These are phyloP conservation scores for Carassius gibelio DNA, from an alignment of 2,113 vertebrate species.

Conservation along the genomic window DNA sequence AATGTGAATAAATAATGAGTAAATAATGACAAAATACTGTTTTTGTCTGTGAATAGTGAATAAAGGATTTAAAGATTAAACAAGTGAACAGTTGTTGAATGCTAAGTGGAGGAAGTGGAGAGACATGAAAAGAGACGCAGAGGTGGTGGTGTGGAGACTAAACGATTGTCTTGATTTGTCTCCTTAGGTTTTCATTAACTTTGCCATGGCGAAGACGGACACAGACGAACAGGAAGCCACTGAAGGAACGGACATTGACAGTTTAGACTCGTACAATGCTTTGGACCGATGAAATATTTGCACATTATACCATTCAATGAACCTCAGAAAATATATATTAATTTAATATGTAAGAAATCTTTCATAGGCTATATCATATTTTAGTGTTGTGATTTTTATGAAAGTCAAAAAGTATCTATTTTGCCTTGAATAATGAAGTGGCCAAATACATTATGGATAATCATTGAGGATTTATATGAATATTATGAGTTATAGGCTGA, in stretches of 20 bases:
- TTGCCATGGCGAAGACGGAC: slow-evolving; percentile 82
- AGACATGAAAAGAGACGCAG: neutral
- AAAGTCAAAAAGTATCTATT: neutral
- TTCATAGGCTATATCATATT: neutral
- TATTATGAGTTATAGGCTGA: neutral
- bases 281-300: slow-evolving; percentile 49
- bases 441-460: neutral
- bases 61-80: too few species aligned
- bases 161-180: neutral
- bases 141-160: neutral
- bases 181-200: slow-evolving; percentile 93
- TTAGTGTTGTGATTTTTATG: slow-evolving; percentile 19
- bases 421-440: slow-evolving; percentile 4
- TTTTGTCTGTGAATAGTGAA: too few species aligned
- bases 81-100: too few species aligned
- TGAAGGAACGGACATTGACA: slow-evolving; percentile 50
- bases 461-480: neutral
- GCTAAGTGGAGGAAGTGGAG: neutral
- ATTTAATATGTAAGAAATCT: neutral
- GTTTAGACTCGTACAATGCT: slow-evolving; percentile 54
- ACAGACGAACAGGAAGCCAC: slow-evolving; percentile 57
- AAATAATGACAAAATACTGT: too few species aligned
- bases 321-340: neutral
- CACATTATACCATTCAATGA: neutral
- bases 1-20: too few species aligned